A percentile compares a stretch with the other conserved stretches of the same genome.
Conservation (phyloP, 2,888 invertebrate genomes). For the Noctua comes region DNA sequence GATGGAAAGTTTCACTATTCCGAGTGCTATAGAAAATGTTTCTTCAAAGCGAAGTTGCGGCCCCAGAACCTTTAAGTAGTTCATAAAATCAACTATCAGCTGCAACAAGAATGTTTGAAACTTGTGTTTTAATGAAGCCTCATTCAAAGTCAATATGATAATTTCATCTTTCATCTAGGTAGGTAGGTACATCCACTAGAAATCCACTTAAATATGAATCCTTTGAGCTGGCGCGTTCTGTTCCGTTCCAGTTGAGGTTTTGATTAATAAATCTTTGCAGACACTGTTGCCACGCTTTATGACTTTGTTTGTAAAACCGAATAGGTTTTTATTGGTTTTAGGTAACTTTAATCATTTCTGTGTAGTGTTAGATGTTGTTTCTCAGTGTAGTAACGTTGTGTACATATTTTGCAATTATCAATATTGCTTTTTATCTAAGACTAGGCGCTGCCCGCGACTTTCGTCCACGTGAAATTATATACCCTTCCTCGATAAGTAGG, state of each 20-base stretch:
- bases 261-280: conserved; percentile 55
- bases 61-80: not conserved
- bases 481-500: no score
- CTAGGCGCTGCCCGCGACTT: no score
- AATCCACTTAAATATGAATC: conserved; percentile 56
- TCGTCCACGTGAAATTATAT: no score
- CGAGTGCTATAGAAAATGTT: not conserved
- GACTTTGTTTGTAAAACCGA: not conserved
- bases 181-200: conserved; percentile 11
- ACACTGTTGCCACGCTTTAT: conserved; percentile 24
- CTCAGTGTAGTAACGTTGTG: not conserved
- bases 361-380: not conserved
- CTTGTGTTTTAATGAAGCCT: conserved; percentile 35
- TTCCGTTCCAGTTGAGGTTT: conserved; percentile 51
- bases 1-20: not conserved
- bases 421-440: not conserved
- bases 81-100: conserved; percentile 3
- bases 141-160: conserved; percentile 33
- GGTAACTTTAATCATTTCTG: not conserved
- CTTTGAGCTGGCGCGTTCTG: conserved; percentile 46
- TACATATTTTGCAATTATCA: not conserved
- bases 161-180: conserved; percentile 19
- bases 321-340: conserved; percentile 18
- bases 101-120: not conserved
- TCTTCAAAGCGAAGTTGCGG: not conserved